phyloP scores from a whole-genome alignment of 2,797 vertebrate genomes.

The Lepilemur septentrionalis region DNA sequence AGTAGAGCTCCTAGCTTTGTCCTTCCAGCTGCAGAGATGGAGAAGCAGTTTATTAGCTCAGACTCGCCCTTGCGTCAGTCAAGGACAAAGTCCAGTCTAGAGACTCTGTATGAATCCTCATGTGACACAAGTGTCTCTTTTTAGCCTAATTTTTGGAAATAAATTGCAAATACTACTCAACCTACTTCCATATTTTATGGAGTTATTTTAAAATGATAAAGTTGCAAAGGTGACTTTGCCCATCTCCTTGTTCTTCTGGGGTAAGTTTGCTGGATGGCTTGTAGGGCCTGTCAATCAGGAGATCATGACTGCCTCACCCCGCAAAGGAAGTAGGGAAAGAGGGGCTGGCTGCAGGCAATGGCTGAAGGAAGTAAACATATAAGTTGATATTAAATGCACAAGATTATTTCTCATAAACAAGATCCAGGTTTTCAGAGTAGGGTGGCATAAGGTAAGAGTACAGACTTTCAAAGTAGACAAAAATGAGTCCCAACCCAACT shows the following conservation, averaged over 20 bases:
- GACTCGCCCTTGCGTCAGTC: neutral
- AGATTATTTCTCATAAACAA: neutral
- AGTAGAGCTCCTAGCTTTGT: neutral
- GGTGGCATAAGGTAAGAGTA: neutral
- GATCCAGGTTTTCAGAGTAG: neutral
- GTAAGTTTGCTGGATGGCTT: neutral
- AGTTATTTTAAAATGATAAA: slow-evolving; percentile 33
- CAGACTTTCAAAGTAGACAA: neutral
- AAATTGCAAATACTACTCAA: neutral
- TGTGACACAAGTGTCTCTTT: neutral
- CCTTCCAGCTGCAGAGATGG: neutral
- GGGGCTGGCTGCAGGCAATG: neutral
- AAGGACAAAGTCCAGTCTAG: slow-evolving; percentile 8
- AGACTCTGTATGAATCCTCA: neutral
- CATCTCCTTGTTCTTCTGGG: neutral
- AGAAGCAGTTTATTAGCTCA: neutral
- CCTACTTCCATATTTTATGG: slow-evolving; percentile 44
- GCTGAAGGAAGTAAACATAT: neutral
- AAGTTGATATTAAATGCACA: neutral
- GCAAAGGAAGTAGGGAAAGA: neutral
- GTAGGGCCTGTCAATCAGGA: neutral
- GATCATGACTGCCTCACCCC: neutral
- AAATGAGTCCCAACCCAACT: neutral
- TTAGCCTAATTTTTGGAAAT: slow-evolving; percentile 21
- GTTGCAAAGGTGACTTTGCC: slow-evolving; percentile 6